Evolutionary conservation across 2,113 vertebrate genomes (phyloP).

Genomic region (Zosterops japonicus): DNA sequence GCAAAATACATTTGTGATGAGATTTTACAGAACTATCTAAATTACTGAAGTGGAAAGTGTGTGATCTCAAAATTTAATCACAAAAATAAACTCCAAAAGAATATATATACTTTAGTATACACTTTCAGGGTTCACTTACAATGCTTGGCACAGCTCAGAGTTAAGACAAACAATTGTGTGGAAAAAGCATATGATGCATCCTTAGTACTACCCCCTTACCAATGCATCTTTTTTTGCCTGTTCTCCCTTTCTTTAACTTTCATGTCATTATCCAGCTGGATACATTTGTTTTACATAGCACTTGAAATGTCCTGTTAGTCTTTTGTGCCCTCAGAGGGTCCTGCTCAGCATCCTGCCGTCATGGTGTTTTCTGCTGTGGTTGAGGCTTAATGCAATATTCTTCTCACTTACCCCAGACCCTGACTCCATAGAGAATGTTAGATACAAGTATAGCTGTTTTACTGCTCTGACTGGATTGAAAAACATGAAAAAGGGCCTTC

Average conservation of each 20-base stretch:
- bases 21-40: constrained; percentile 56
- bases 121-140: constrained; percentile 35
- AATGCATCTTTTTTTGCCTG: not conserved
- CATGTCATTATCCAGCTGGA: not conserved
- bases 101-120: constrained; percentile 67
- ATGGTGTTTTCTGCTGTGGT: not conserved
- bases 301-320: not conserved
- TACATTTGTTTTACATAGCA: not conserved
- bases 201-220: not conserved
- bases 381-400: not conserved
- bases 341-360: not conserved
- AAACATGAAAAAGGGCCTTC: accelerated
- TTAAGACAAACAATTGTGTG: constrained; percentile 67
- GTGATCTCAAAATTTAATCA: constrained; percentile 67
- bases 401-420: not conserved
- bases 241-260: not conserved
- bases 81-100: constrained; percentile 60
- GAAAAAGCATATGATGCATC: constrained; percentile 15
- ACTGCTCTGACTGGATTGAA: not conserved
- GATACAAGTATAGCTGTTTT: not conserved
- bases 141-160: not conserved
- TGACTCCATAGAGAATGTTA: not conserved
- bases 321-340: not conserved
- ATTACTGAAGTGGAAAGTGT: constrained; percentile 46
- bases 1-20: constrained; percentile 12